Percentiles rank a stretch among this genome's conserved stretches.
phyloP scores from a whole-genome alignment of 2,888 invertebrate species.

The Xanthorhoe spadicearia region DNA sequence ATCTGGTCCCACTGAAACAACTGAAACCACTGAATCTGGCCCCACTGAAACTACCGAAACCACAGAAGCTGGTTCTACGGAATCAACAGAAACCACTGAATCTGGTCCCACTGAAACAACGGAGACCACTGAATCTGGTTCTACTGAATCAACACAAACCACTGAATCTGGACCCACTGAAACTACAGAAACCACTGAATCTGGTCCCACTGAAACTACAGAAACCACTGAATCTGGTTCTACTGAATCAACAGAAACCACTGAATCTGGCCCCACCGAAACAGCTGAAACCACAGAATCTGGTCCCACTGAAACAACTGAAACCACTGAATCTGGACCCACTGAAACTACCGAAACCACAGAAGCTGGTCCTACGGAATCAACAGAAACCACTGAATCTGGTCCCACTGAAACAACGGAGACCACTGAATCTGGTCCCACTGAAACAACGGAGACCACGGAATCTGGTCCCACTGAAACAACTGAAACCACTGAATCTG shows the following conservation, averaged over 20 bases:
- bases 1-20: constrained; percentile 15
- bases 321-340: constrained; percentile 4
- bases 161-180: constrained; percentile 1
- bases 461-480: constrained; percentile 34
- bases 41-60: constrained; percentile 28
- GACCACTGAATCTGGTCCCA: constrained; percentile 6
- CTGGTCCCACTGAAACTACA: constrained; percentile 12
- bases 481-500: constrained; percentile 35
- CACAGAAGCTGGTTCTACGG: constrained; percentile 33
- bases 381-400: constrained; percentile 25
- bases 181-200: constrained; percentile 24
- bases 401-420: constrained; percentile 21
- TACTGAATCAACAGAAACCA: constrained; percentile 26
- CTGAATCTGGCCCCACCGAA: constrained; percentile 33
- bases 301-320: constrained; percentile 17
- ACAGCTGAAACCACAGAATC: constrained; percentile 18
- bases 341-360: constrained; percentile 27
- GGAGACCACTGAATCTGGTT: constrained; percentile 9
- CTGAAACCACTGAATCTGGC: constrained; percentile 21
- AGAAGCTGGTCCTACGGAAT: constrained; percentile 32
- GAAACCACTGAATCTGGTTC: constrained; percentile 28
- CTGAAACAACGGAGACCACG: constrained; percentile 26
- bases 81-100: constrained; percentile 33
- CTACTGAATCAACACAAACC: constrained; percentile 19
- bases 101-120: constrained; percentile 34